These are phyloP conservation scores for Phrixothrix hirtus DNA, from an alignment of 2,888 invertebrate species.

Conservation along the genomic window DNA sequence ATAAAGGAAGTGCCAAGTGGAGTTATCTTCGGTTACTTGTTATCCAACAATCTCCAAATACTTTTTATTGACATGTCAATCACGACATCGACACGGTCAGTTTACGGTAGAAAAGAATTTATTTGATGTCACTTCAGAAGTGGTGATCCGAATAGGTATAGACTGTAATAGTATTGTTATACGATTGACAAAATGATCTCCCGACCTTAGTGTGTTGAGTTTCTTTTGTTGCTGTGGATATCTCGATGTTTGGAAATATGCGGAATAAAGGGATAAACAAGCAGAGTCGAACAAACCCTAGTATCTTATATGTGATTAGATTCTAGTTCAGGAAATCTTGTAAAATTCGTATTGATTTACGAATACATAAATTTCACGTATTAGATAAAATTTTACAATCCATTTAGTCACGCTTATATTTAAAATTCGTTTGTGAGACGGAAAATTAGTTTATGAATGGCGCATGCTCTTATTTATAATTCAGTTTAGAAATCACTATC, in stretches of 20 bases:
- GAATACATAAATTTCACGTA: no score
- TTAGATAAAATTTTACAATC: no score
- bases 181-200: slow-evolving; percentile 18
- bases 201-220: slow-evolving; percentile 10
- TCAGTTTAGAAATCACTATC: no score
- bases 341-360: slow-evolving; percentile 6
- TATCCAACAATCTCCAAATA: slow-evolving; percentile 45
- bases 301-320: slow-evolving; percentile 6
- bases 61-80: slow-evolving; percentile 45
- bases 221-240: slow-evolving; percentile 8
- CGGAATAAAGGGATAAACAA: slow-evolving; percentile 12
- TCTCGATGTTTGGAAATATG: slow-evolving; percentile 2
- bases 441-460: no score
- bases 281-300: slow-evolving; percentile 8
- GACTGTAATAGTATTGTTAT: slow-evolving; percentile 17
- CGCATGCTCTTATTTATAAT: no score
- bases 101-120: slow-evolving; percentile 28
- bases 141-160: slow-evolving; percentile 19
- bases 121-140: slow-evolving; percentile 21
- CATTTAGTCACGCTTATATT: no score
- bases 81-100: slow-evolving; percentile 38
- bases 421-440: no score
- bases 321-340: slow-evolving; percentile 5
- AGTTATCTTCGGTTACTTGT: slow-evolving; percentile 41
- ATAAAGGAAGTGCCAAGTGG: slow-evolving; percentile 41